Evolutionary conservation across 1,140 invertebrate species (phyloP), one percentile per base, ranked within the genome.

Genomic region (Chionoecetes opilio): DNA sequence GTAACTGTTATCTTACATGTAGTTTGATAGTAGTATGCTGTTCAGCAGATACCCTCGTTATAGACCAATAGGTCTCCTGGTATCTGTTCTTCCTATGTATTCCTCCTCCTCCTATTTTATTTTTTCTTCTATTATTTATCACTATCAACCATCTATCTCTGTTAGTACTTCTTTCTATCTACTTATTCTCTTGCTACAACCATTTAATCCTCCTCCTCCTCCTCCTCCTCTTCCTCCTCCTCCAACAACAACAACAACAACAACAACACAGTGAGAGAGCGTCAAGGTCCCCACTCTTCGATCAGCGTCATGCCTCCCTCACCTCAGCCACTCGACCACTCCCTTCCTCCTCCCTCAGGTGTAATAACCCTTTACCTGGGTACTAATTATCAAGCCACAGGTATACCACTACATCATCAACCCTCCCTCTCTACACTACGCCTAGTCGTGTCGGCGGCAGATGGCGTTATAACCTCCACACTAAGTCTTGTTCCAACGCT

Each of bases 301-400:
- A 75, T 75, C 63, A 75, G 6, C 63, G 63, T 75, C 63, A 75
- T 26, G 63, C 21, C 6, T n/a, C 63, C n/a, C n/a, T 75, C 63
- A 26, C n/a, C 63, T 75, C 21, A 5, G 5, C 63, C n/a, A 0
- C 11, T 75, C 63, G 21, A n/a, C 63, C 63, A 5, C n/a, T n/a
- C 8, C n/a, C 11, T n/a, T 75, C 63, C 63, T 75, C 63, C 63
- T 75, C 63, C 63, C 63, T 75, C 63, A 11, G 63, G 63, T 75
- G 63, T 21, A 75, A 75, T 75, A 75, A 75, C 63, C 63, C 21
- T 75, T 75, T 75, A 75, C 63, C 63, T 75, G 63, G 63, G 63
- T 75, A 75, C 63, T 75, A 75, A 75, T 75, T 75, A 75, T 26
- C 63, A 75, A 75, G 63, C 63, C 63, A 75, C 63, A 75, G 63